A percentile compares a stretch with the other conserved stretches of the same genome.
phyloP scores from a whole-genome alignment of 2,113 vertebrate genomes.

The Gymnobelideus leadbeateri region DNA sequence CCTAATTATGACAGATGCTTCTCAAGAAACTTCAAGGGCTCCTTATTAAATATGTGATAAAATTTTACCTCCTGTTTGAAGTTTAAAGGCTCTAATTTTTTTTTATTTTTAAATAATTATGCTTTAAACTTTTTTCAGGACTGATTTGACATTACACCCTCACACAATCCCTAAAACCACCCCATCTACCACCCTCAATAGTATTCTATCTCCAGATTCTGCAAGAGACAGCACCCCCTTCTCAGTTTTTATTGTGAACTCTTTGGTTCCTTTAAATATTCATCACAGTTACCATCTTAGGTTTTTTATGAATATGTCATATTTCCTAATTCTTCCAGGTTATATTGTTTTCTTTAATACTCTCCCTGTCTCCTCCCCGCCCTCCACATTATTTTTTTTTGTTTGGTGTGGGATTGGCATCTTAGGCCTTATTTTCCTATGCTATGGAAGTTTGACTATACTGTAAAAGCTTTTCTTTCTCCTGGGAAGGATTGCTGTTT shows the following conservation, averaged over 20 bases:
- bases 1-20: background rate
- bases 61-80: background rate
- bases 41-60: background rate
- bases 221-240: background rate
- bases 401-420: background rate
- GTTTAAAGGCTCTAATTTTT: no score
- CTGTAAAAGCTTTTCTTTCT: background rate
- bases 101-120: background rate
- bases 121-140: background rate
- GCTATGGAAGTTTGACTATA: background rate
- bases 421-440: no score
- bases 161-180: background rate
- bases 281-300: background rate
- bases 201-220: background rate
- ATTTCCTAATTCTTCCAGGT: no score
- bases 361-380: no score
- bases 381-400: background rate
- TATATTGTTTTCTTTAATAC: no score
- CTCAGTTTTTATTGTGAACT: background rate
- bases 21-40: background rate
- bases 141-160: background rate
- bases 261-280: background rate
- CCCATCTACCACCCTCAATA: background rate
- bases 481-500: background rate
- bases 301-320: background rate